Conservation (phyloP, 2,113 vertebrate species). For the Pseudopodoces humilis region DNA sequence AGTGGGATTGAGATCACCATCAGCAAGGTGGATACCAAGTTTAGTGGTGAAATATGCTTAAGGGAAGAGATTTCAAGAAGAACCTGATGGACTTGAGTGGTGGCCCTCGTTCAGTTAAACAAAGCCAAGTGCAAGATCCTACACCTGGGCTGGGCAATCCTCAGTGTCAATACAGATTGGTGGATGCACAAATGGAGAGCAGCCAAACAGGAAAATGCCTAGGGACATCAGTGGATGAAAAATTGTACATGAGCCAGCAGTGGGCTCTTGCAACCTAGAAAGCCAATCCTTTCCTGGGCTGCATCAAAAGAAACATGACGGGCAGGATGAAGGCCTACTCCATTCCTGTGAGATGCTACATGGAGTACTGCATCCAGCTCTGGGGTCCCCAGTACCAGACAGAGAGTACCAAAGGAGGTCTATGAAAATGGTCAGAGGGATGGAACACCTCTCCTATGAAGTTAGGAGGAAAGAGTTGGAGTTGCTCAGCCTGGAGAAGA, state of each 20-base stretch:
- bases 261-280: background rate
- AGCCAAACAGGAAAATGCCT: background rate
- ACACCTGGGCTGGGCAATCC: accelerated
- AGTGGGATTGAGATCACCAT: background rate
- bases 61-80: background rate
- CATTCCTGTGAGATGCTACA: accelerated
- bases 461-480: background rate
- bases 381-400: background rate
- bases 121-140: background rate
- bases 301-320: background rate
- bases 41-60: background rate
- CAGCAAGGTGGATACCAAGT: background rate
- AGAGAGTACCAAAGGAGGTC: background rate
- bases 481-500: background rate
- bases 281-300: background rate
- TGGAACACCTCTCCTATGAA: background rate
- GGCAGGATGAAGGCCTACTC: accelerated
- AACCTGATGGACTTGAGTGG: background rate
- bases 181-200: background rate
- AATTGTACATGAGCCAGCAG: background rate
- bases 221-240: background rate
- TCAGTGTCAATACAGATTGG: too few relatives aligned
- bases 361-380: background rate
- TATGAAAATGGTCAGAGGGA: background rate
- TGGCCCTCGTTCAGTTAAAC: background rate